These are phyloP conservation scores for Caenorhabditis inopinata DNA, from an alignment of 1,140 invertebrate genomes.

Conservation along the genomic window DNA sequence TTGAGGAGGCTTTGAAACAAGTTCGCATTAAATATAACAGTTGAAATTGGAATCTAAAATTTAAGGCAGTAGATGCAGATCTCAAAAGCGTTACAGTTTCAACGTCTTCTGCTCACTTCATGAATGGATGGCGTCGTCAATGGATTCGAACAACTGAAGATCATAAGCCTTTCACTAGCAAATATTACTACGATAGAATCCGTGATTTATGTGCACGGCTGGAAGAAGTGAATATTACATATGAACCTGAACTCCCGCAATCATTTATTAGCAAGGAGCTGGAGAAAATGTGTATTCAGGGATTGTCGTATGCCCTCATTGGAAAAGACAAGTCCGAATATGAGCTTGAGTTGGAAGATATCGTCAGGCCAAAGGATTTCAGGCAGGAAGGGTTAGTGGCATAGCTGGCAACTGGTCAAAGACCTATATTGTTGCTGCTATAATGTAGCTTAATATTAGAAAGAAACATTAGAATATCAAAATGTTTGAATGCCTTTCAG, in stretches of 20 bases:
- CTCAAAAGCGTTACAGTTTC: neutral
- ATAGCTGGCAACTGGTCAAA: no score
- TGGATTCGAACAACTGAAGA: neutral
- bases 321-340: constrained; percentile 6
- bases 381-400: neutral
- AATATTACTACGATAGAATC: neutral
- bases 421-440: no score
- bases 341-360: neutral
- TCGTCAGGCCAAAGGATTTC: neutral
- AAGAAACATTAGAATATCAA: no score
- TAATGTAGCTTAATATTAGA: no score
- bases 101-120: constrained; percentile 8
- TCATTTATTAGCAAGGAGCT: neutral
- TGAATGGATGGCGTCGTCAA: neutral
- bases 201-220: neutral
- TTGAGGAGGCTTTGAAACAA: constrained; percentile 19
- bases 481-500: no score
- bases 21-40: neutral
- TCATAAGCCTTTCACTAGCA: neutral
- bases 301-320: neutral
- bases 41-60: neutral
- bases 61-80: neutral
- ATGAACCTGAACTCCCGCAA: neutral
- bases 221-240: neutral
- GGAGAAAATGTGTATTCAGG: constrained; percentile 4